Conservation (phyloP, 2,888 invertebrate species). For the Macrophya alboannulata region DNA sequence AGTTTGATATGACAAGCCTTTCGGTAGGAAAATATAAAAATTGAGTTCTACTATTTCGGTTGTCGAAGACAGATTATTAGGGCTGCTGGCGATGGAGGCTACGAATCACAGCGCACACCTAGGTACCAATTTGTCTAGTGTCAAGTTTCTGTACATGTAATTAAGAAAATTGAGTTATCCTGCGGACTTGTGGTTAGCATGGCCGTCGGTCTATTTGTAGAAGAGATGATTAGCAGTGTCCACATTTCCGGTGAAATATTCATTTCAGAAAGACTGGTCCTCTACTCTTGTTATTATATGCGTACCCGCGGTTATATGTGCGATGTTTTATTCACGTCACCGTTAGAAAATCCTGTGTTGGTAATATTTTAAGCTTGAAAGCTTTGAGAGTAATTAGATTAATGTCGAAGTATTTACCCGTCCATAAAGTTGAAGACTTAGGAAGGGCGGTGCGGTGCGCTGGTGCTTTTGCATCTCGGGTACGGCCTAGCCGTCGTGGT, state of each 20-base stretch:
- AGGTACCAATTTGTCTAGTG: not conserved
- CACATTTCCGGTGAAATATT: conserved; percentile 5
- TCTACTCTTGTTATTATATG: not conserved
- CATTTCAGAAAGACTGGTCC: conserved; percentile 7
- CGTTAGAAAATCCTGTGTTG: not conserved
- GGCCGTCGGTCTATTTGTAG: not conserved
- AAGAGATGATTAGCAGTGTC: not conserved
- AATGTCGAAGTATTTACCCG: conserved; percentile 28
- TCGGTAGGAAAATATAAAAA: not conserved
- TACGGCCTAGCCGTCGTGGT: not conserved
- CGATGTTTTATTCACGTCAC: not conserved
- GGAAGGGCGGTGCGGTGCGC: not conserved
- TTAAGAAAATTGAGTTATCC: conserved; percentile 1
- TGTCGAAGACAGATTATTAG: not conserved
- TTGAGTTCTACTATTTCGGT: not conserved
- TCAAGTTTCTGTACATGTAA: not conserved
- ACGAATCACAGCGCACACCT: not conserved
- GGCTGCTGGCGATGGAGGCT: not conserved
- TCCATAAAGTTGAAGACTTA: not conserved
- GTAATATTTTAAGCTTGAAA: conserved; percentile 20
- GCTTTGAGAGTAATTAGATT: conserved; percentile 35
- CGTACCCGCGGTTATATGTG: not conserved
- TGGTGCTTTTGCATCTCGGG: not conserved
- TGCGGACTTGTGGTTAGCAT: not conserved
- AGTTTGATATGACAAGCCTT: not conserved